phyloP scores from a whole-genome alignment of 2,888 invertebrate species.

The Erannis defoliaria region DNA sequence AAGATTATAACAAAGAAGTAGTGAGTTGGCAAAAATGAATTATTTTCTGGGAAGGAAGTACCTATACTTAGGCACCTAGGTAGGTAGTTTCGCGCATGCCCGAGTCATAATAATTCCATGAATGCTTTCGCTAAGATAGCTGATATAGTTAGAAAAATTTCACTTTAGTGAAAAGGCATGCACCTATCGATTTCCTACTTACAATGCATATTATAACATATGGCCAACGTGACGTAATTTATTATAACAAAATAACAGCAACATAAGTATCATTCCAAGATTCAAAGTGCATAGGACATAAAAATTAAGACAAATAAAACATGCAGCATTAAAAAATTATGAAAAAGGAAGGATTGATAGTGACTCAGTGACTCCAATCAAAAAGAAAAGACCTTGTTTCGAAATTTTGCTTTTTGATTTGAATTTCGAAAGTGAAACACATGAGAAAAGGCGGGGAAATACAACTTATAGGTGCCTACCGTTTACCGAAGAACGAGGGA shows the following conservation, averaged over 20 bases:
- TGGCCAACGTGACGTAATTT: slow-evolving; percentile 4
- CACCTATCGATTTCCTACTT: no score
- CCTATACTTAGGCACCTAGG: neutral
- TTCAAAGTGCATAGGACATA: neutral
- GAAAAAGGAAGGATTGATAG: slow-evolving; percentile 8
- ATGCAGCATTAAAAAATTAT: no score
- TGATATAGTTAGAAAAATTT: no score
- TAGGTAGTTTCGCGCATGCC: neutral
- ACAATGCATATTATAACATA: neutral
- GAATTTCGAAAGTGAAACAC: slow-evolving; percentile 58
- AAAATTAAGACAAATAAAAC: neutral
- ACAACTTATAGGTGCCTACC: slow-evolving; percentile 81
- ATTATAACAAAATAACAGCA: neutral
- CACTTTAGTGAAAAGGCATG: no score
- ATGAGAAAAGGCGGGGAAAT: slow-evolving; percentile 40
- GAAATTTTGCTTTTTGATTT: no score
- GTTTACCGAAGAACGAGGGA: slow-evolving; percentile 87
- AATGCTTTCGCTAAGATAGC: neutral
- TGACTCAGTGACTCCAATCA: slow-evolving; percentile 55
- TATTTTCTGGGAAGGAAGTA: slow-evolving; percentile 2
- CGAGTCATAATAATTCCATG: neutral
- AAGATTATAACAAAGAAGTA: neutral
- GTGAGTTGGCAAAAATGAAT: slow-evolving; percentile 10
- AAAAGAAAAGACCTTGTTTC: slow-evolving; percentile 55
- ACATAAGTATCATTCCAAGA: neutral